phyloP scores from a whole-genome alignment of 2,888 invertebrate genomes.

The Eilema caniola region DNA sequence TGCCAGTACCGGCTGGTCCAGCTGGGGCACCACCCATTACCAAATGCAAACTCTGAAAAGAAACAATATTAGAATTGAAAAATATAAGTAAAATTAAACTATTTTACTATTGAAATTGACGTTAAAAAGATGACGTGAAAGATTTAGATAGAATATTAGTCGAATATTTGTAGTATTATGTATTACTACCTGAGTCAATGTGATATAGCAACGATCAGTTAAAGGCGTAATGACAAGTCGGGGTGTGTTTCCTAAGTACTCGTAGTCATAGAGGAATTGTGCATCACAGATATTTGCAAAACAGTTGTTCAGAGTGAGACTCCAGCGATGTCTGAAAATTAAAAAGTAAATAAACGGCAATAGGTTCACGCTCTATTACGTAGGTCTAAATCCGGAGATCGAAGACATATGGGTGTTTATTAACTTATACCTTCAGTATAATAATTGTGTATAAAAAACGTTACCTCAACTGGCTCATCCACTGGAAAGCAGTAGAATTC shows the following conservation, averaged over 20 bases:
- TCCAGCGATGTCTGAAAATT: constrained; percentile 91
- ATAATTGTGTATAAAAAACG: neutral
- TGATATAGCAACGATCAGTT: constrained; percentile 98
- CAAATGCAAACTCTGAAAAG: constrained; percentile 92
- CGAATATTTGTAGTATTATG: neutral
- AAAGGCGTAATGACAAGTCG: constrained; percentile 97
- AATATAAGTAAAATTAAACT: neutral
- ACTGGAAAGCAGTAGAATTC: constrained; percentile 92
- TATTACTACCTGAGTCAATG: constrained; percentile 91
- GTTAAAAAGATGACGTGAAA: neutral
- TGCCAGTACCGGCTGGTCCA: constrained; percentile 98
- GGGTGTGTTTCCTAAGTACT: constrained; percentile 97
- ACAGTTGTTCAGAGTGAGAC: constrained; percentile 92
- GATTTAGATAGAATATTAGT: neutral
- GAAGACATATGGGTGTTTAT: neutral
- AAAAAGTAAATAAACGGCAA: no score
- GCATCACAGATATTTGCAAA: constrained; percentile 98
- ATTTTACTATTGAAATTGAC: neutral
- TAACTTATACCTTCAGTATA: neutral
- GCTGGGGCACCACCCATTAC: constrained; percentile 99
- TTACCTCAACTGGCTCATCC: constrained; percentile 95
- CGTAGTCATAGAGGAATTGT: constrained; percentile 96
- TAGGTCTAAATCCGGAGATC: neutral
- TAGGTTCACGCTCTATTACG: neutral
- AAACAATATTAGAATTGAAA: neutral